These are phyloP conservation scores for Acanthaster planci DNA, from an alignment of 35 echinoderm and acorn worm species.

Conservation along the genomic window DNA sequence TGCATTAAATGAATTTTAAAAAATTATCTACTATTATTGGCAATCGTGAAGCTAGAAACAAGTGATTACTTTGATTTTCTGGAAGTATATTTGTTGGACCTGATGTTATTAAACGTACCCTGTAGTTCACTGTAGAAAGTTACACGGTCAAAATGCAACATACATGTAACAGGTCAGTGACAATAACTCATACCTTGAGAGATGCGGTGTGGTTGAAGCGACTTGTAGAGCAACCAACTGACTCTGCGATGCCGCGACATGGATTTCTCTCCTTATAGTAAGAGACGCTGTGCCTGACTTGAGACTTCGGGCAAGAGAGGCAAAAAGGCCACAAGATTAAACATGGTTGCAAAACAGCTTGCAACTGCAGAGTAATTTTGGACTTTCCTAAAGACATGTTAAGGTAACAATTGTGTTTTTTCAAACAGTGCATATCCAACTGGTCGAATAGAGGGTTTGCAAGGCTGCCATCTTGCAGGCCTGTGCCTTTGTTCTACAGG, in stretches of 20 bases:
- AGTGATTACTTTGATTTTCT: background rate
- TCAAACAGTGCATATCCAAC: background rate
- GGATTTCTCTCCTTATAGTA: slow-evolving; percentile 50
- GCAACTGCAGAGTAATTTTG: no score
- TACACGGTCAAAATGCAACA: background rate
- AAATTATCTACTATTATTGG: background rate
- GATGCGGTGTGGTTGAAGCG: slow-evolving; percentile 28
- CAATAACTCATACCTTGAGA: slow-evolving; percentile 18
- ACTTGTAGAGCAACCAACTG: slow-evolving; percentile 16
- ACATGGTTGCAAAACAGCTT: background rate
- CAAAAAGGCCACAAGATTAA: background rate
- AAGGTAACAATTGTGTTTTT: background rate
- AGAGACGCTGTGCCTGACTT: slow-evolving; percentile 38
- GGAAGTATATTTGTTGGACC: background rate
- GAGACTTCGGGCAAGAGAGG: slow-evolving; percentile 17
- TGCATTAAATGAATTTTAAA: background rate
- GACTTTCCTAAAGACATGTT: background rate
- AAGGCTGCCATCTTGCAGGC: no score
- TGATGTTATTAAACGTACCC: no score
- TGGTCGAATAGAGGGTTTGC: no score
- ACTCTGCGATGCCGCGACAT: background rate
- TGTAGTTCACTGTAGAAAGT: no score
- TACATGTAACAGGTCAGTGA: background rate
- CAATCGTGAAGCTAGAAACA: background rate
- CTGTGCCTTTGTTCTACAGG: background rate